Percentiles rank a stretch among this genome's conserved stretches.
Conservation (phyloP, 2,113 vertebrate species). For the Gymnorhina tibicen region DNA sequence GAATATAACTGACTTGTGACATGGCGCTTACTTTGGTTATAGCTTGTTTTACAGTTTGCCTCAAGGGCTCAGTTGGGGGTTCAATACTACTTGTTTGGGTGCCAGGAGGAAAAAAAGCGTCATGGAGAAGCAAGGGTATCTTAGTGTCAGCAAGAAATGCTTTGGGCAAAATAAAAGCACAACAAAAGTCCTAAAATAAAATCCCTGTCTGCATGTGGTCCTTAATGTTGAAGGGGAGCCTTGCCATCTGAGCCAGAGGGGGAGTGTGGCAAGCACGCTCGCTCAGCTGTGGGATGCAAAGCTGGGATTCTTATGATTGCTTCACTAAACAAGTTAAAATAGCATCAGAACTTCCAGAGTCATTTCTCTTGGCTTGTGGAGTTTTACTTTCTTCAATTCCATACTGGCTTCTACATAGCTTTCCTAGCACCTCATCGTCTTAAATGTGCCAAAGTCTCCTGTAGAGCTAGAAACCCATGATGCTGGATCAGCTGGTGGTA, state of each 20-base stretch:
- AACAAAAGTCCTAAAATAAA: not conserved
- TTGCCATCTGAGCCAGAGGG: not conserved
- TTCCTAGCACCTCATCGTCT: not conserved
- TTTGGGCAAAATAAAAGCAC: not conserved
- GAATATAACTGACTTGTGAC: not conserved
- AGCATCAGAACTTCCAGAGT: not conserved
- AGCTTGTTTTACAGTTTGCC: not conserved
- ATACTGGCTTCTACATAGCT: not conserved
- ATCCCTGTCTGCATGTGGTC: not conserved
- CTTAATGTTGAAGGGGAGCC: not conserved
- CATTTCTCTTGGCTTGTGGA: not conserved
- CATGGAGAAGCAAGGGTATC: not conserved
- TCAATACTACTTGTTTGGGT: not conserved
- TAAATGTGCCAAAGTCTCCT: not conserved
- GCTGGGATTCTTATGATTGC: not conserved
- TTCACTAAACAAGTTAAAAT: not conserved
- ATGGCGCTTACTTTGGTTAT: not conserved
- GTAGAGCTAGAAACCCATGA: not conserved
- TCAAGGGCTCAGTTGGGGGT: not conserved
- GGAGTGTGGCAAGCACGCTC: not conserved
- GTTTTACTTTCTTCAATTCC: not conserved
- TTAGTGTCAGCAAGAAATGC: not conserved
- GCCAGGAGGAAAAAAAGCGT: not conserved
- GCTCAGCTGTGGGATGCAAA: fast-evolving
- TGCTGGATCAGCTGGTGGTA: not conserved